Conservation (phyloP, 1,140 invertebrate genomes). For the Heliconius hermathena region DNA sequence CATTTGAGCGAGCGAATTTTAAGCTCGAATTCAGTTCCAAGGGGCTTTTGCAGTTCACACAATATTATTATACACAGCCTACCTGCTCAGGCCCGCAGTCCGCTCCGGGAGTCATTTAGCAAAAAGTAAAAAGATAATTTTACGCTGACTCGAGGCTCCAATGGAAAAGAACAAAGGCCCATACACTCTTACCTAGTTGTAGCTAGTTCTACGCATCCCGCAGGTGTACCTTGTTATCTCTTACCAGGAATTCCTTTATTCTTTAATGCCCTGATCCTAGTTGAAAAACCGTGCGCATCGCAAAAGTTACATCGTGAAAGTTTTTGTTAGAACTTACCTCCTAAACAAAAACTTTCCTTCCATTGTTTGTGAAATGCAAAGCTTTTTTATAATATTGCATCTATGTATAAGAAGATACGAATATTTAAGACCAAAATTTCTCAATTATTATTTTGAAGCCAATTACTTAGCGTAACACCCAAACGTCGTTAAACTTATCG, state of each 20-base stretch:
- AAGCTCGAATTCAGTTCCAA: slow-evolving; percentile 1
- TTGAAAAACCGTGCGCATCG: slow-evolving; percentile 34
- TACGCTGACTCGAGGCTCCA: slow-evolving; percentile 61
- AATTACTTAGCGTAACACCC: not conserved
- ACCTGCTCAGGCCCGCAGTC: slow-evolving; percentile 57
- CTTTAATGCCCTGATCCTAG: slow-evolving; percentile 47
- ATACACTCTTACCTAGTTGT: slow-evolving; percentile 68
- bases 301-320: slow-evolving; percentile 27
- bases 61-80: slow-evolving; percentile 60
- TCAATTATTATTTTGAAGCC: not conserved
- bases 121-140: slow-evolving; percentile 76
- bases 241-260: slow-evolving; percentile 63
- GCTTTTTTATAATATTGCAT: not conserved
- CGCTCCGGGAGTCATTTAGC: slow-evolving; percentile 49
- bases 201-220: slow-evolving; percentile 66
- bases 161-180: slow-evolving; percentile 73
- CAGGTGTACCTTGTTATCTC: slow-evolving; percentile 77
- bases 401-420: not conserved
- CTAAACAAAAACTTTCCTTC: slow-evolving; percentile 21
- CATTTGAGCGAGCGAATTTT: slow-evolving; percentile 3
- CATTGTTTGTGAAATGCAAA: not conserved
- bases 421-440: not conserved
- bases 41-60: slow-evolving; percentile 19
- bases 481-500: not conserved
- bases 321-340: slow-evolving; percentile 20